These are phyloP conservation scores for Todiramphus chloris DNA, from an alignment of 2,113 vertebrate species.

Conservation along the genomic window DNA sequence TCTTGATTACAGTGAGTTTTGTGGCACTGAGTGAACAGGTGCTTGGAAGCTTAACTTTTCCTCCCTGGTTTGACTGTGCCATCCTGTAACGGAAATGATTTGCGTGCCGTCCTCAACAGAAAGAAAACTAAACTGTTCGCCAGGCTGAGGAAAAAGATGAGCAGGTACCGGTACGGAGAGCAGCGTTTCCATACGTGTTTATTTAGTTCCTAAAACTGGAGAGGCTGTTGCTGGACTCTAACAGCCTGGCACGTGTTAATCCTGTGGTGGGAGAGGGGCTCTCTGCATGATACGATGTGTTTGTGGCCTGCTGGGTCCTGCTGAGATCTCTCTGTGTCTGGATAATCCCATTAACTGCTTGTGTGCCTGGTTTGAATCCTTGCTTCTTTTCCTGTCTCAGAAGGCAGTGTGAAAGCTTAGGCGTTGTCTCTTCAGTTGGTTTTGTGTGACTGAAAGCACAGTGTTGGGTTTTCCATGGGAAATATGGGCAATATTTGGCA, in stretches of 20 bases:
- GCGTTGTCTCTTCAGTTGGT: background rate
- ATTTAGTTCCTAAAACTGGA: constrained; percentile 30
- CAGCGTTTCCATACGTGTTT: constrained; percentile 25
- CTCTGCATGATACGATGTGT: constrained; percentile 41
- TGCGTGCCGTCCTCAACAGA: constrained; percentile 75
- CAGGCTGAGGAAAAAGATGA: constrained; percentile 82
- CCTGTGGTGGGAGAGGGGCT: constrained; percentile 22
- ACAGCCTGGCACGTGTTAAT: constrained; percentile 68
- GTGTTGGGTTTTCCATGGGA: background rate
- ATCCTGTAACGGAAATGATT: constrained; percentile 61
- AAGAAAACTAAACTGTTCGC: constrained; percentile 86
- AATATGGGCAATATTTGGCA: background rate
- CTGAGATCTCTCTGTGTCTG: constrained; percentile 29
- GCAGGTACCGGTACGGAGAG: constrained; percentile 74
- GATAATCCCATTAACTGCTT: constrained; percentile 64
- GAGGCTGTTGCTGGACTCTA: constrained; percentile 58
- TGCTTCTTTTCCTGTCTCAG: background rate
- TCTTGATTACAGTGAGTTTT: background rate
- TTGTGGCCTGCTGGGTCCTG: constrained; percentile 45
- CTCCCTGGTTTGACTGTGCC: constrained; percentile 46
- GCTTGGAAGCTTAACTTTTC: constrained; percentile 25
- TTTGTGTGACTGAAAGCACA: background rate
- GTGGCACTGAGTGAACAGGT: background rate
- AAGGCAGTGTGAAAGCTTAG: background rate
- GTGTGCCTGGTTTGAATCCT: constrained; percentile 37